Evolutionary conservation across 2,797 vertebrate species (phyloP).

Genomic region (Sandelia bainsii): DNA sequence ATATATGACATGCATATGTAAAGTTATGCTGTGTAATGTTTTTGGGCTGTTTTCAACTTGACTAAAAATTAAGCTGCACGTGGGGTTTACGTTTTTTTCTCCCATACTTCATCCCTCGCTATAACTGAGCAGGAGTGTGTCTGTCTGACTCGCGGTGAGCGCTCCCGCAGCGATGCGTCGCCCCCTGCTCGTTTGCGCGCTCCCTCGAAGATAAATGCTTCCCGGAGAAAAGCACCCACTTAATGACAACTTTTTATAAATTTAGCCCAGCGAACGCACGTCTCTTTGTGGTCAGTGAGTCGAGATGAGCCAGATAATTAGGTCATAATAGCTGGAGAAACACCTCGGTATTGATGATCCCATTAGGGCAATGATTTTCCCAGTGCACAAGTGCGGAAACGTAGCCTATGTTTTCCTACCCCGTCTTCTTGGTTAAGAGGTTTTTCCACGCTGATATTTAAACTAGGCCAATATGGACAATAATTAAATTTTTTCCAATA

Average conservation of each 20-base stretch:
- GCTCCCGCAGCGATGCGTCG: constrained; percentile 41
- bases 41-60: not conserved
- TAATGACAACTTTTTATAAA: constrained; percentile 86
- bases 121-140: not conserved
- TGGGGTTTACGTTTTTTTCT: no score
- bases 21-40: constrained; percentile 6
- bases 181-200: constrained; percentile 46
- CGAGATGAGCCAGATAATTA: constrained; percentile 85
- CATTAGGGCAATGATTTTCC: constrained; percentile 71
- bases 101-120: not conserved
- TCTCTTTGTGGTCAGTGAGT: constrained; percentile 83
- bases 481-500: not conserved
- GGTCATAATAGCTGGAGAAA: constrained; percentile 82
- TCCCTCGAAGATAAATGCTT: constrained; percentile 69
- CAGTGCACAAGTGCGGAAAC: constrained; percentile 44
- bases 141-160: constrained; percentile 33
- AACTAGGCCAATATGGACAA: not conserved
- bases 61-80: not conserved
- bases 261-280: constrained; percentile 69
- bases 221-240: constrained; percentile 64
- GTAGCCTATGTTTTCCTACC: constrained; percentile 29
- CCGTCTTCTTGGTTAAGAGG: constrained; percentile 25
- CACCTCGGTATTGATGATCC: constrained; percentile 82
- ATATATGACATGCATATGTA: not conserved
- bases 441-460: constrained; percentile 13